phyloP scores from a whole-genome alignment of 35 echinoderm and acorn worm genomes.

The Apostichopus japonicus region DNA sequence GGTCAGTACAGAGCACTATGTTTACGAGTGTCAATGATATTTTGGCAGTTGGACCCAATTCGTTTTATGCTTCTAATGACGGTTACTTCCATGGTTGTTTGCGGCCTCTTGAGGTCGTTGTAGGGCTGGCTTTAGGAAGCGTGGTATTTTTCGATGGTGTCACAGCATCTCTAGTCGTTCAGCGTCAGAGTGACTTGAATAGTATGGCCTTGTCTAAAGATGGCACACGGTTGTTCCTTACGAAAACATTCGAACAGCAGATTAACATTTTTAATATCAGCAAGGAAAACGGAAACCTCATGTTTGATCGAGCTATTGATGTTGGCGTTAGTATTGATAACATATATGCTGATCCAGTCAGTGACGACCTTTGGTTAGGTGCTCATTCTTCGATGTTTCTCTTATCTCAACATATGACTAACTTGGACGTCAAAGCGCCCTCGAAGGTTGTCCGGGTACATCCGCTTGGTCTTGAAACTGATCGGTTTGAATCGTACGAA shows the following conservation, averaged over 20 bases:
- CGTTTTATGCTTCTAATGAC: slow-evolving; percentile 42
- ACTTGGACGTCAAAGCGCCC: neutral
- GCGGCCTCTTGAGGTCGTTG: too few relatives aligned
- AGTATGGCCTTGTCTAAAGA: neutral
- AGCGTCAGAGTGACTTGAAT: neutral
- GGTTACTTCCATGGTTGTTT: neutral
- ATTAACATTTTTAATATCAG: neutral
- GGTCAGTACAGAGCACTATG: neutral
- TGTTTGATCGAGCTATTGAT: neutral
- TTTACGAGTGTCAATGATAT: slow-evolving; percentile 42
- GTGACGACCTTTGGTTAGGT: slow-evolving; percentile 22
- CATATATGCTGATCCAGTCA: neutral
- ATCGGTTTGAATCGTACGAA: slow-evolving; percentile 5
- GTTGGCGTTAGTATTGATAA: slow-evolving; percentile 35
- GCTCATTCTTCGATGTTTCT: neutral
- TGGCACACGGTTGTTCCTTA: slow-evolving; percentile 4
- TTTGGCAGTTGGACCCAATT: slow-evolving; percentile 16
- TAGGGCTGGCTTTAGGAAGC: too few relatives aligned
- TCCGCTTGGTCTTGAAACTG: neutral
- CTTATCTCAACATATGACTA: neutral
- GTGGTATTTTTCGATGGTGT: too few relatives aligned
- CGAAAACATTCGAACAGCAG: neutral
- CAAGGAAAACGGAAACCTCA: neutral
- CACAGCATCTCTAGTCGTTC: too few relatives aligned
- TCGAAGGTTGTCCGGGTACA: slow-evolving; percentile 15